A percentile compares a stretch with the other conserved stretches of the same genome.
Evolutionary conservation across 1,140 invertebrate species (phyloP).

Genomic region (Drosophila tani): DNA sequence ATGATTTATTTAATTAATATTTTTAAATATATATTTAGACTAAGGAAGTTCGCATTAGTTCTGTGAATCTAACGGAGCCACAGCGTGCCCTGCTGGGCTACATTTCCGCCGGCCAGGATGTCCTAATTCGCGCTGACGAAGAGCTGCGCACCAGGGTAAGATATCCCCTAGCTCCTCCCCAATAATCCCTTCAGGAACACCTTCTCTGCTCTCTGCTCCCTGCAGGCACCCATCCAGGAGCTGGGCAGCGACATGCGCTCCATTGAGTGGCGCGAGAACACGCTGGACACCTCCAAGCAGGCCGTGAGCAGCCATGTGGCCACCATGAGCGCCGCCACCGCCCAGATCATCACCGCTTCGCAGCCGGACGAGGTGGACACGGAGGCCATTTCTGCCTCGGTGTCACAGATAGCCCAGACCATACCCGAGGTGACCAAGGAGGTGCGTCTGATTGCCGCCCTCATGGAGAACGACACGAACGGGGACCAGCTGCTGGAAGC

Average conservation of each 20-base stretch:
- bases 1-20: background rate
- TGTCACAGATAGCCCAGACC: slow-evolving; percentile 98
- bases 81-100: slow-evolving; percentile 96
- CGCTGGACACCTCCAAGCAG: slow-evolving; percentile 97
- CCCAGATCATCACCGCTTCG: slow-evolving; percentile 95
- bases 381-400: slow-evolving; percentile 97
- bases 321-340: slow-evolving; percentile 99
- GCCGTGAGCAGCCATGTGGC: slow-evolving; percentile 98
- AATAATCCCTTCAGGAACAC: background rate
- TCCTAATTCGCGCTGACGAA: slow-evolving; percentile 94
- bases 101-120: slow-evolving; percentile 93
- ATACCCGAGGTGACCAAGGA: slow-evolving; percentile 98
- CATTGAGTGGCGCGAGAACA: slow-evolving; percentile 96
- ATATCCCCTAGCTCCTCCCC: background rate
- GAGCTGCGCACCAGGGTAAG: slow-evolving; percentile 89
- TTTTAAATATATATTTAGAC: slow-evolving; percentile 86
- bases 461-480: slow-evolving; percentile 93
- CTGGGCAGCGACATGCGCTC: slow-evolving; percentile 94
- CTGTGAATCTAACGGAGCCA: slow-evolving; percentile 92
- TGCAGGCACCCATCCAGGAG: slow-evolving; percentile 88
- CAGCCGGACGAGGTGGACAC: slow-evolving; percentile 94
- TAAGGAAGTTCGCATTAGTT: slow-evolving; percentile 94
- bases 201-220: background rate
- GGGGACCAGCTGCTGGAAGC: slow-evolving; percentile 96
- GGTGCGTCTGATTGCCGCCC: slow-evolving; percentile 96